Evolutionary conservation across 2,797 vertebrate genomes (phyloP), one percentile per base, ranked within the genome.

Genomic region (Todus mexicanus): DNA sequence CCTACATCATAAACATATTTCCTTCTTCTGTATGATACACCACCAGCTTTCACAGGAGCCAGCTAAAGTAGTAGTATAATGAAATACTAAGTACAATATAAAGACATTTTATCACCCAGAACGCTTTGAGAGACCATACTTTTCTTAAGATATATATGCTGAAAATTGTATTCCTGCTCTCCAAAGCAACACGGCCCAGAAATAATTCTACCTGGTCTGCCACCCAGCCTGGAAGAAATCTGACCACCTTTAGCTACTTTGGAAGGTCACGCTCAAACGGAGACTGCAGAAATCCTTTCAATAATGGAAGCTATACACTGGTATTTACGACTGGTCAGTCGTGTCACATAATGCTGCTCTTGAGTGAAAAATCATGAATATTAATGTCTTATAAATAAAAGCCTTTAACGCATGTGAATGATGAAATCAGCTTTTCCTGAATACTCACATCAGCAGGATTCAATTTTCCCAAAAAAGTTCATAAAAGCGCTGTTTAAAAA

Each of bases 401-500:
- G 82, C 70, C 50, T 92, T 92, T 89, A 80, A 90, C 74, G 64
- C 38, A 92, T 10, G 25, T 22, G 38, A 91, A 84, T 78, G 60
- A 88, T 16, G 29, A 92, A 94, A 94, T 81, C 33, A 87, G 80
- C 51, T 84, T 79, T 95, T 80, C 64, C 60, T 68, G 48, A 91
- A 75, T 43, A 63, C 60, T 89, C 51, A 57, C 77, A 96, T 86
- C 89, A 93, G 82, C 84, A 91, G 22, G 15, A 91, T 91, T 91
- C 6, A 4, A 92, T 78, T 92, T 94, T 70, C 53, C 76, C n/a
- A n/a, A n/a, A 48, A 63, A 95, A 92, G 82, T 93, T 94, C 76
- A 68, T 64, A 69, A 78, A 81, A 61, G 20, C 37, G 75, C 35
- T 66, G 48, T 48, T n/a, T n/a, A n/a, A n/a, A n/a, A n/a, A n/a